Evolutionary conservation across 2,113 vertebrate genomes (phyloP).

Genomic region (Dipodomys spectabilis): DNA sequence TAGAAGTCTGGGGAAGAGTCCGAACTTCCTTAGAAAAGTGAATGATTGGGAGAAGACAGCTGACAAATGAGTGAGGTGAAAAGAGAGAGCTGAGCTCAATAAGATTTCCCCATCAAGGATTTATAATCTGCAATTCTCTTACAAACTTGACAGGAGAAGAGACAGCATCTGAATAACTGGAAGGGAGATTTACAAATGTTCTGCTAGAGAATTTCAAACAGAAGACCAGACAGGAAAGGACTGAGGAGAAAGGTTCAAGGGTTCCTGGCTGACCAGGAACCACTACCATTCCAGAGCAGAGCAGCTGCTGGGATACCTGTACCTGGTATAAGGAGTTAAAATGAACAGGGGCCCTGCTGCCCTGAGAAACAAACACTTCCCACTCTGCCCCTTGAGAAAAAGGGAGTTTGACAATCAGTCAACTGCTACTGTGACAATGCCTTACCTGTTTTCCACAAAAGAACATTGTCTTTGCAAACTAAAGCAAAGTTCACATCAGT

Average conservation of each 20-base stretch:
- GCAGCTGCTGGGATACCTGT: slow-evolving; percentile 92
- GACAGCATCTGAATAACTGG: slow-evolving; percentile 91
- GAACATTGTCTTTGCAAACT: background rate
- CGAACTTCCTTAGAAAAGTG: slow-evolving; percentile 92
- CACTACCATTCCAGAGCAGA: slow-evolving; percentile 90
- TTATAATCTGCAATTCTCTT: slow-evolving; percentile 90
- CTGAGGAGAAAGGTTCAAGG: slow-evolving; percentile 92
- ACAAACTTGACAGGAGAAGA: slow-evolving; percentile 92
- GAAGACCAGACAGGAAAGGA: slow-evolving; percentile 91
- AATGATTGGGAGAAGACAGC: slow-evolving; percentile 92
- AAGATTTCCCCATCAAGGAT: slow-evolving; percentile 92
- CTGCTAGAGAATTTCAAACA: slow-evolving; percentile 92
- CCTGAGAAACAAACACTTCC: slow-evolving; percentile 72
- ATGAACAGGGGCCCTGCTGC: slow-evolving; percentile 75
- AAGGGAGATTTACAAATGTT: slow-evolving; percentile 89
- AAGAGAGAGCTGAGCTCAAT: slow-evolving; percentile 89
- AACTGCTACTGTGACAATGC: slow-evolving; percentile 64
- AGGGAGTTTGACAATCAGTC: slow-evolving; percentile 59
- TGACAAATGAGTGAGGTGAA: slow-evolving; percentile 91
- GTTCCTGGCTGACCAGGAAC: slow-evolving; percentile 89
- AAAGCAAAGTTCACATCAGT: background rate
- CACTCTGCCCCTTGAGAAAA: background rate
- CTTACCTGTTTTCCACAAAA: background rate
- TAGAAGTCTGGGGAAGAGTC: slow-evolving; percentile 93
- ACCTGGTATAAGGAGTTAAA: slow-evolving; percentile 86